A percentile compares a stretch with the other conserved stretches of the same genome.
These are phyloP conservation scores for Phaonia tiefii DNA, from an alignment of 2,888 invertebrate genomes.

Conservation along the genomic window DNA sequence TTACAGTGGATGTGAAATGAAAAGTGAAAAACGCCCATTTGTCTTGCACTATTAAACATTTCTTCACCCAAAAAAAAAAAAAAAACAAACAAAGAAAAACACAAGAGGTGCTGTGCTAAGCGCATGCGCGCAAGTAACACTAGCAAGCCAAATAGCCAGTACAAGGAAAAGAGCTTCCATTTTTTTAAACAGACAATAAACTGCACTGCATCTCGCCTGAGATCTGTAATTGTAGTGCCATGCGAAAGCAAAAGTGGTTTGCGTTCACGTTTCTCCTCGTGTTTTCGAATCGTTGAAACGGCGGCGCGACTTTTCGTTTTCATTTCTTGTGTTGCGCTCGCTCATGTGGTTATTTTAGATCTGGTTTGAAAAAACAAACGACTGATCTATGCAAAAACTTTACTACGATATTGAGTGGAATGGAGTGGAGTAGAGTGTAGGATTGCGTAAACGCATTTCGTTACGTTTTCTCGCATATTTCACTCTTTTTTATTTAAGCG, in stretches of 20 bases:
- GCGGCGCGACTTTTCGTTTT: too few relatives aligned
- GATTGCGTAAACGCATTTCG: too few relatives aligned
- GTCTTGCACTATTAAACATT: constrained; percentile 65
- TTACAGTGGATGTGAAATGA: constrained; percentile 22
- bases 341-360: background rate
- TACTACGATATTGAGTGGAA: too few relatives aligned
- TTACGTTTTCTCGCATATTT: too few relatives aligned
- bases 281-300: constrained; percentile 3
- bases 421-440: too few relatives aligned
- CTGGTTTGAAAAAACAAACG: background rate
- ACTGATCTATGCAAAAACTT: background rate
- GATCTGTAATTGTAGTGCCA: background rate
- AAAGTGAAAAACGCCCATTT: constrained; percentile 46
- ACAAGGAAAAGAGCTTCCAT: background rate
- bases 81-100: background rate
- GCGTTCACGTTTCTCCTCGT: constrained; percentile 6
- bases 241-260: constrained; percentile 63
- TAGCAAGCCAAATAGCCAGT: background rate
- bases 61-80: constrained; percentile 22
- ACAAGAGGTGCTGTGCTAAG: background rate
- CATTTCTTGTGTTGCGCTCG: background rate
- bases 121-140: constrained; percentile 21
- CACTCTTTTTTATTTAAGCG: too few relatives aligned
- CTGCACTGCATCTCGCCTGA: background rate
- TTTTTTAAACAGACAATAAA: background rate